These are phyloP conservation scores for Temnopleurus reevesii DNA, from an alignment of 53 echinoderm and acorn worm species.

Conservation along the genomic window DNA sequence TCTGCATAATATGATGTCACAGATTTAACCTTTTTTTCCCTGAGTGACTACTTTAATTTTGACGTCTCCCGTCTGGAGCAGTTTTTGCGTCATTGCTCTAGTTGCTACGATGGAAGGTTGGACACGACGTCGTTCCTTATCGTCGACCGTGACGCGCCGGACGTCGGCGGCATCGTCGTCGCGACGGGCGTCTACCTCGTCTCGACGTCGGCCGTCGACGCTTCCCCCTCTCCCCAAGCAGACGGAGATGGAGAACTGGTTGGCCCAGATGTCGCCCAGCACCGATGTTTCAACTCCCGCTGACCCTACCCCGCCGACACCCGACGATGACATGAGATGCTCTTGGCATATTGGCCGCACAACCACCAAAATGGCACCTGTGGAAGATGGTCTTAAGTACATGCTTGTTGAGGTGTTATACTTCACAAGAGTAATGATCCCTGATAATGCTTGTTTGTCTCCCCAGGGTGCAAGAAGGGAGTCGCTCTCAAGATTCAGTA, in stretches of 20 bases:
- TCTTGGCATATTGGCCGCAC: conserved; percentile 40
- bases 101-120: conserved; percentile 51
- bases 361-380: conserved; percentile 49
- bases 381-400: conserved; percentile 54
- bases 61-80: neutral
- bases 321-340: conserved; percentile 5
- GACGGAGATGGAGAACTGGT: conserved; percentile 52
- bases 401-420: conserved; percentile 58
- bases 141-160: conserved; percentile 7
- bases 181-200: conserved; percentile 21
- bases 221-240: conserved; percentile 52
- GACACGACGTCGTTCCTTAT: conserved; percentile 35
- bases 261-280: conserved; percentile 51
- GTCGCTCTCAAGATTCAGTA: conserved; percentile 87
- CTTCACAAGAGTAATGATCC: conserved; percentile 51
- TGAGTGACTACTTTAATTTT: neutral
- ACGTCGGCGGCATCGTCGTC: neutral
- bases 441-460: conserved; percentile 47
- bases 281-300: neutral
- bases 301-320: conserved; percentile 5
- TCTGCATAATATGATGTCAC: conserved; percentile 58
- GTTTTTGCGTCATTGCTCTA: neutral
- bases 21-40: conserved; percentile 23
- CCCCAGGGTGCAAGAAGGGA: conserved; percentile 88
- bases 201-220: conserved; percentile 40